A percentile compares a stretch with the other conserved stretches of the same genome.
Evolutionary conservation across 2,888 invertebrate genomes (phyloP).

Genomic region (Zygaena filipendulae): DNA sequence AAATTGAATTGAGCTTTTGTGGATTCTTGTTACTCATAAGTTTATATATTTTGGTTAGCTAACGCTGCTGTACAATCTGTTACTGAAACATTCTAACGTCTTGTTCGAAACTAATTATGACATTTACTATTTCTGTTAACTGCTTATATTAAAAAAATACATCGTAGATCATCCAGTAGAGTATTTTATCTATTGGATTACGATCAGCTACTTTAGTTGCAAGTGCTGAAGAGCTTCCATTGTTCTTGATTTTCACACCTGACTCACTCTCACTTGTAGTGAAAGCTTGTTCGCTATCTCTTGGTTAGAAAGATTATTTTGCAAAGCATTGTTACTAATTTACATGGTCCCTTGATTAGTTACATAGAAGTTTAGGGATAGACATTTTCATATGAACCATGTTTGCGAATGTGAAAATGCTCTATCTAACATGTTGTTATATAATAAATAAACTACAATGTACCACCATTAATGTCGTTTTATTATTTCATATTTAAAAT

Average conservation of each 20-base stretch:
- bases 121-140: too few species aligned
- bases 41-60: constrained; percentile 28
- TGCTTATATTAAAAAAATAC: too few species aligned
- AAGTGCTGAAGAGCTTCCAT: constrained; percentile 15
- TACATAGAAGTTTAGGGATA: constrained; percentile 64
- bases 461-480: constrained; percentile 68
- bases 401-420: constrained; percentile 58
- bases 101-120: too few species aligned
- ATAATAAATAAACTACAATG: constrained; percentile 75
- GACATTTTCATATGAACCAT: constrained; percentile 57
- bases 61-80: constrained; percentile 27
- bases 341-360: constrained; percentile 54
- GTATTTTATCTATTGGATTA: constrained; percentile 15
- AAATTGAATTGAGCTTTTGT: constrained; percentile 63
- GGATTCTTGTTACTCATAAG: constrained; percentile 45
- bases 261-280: constrained; percentile 29
- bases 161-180: constrained; percentile 14
- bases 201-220: too few species aligned
- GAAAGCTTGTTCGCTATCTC: constrained; percentile 46
- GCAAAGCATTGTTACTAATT: constrained; percentile 56
- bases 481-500: too few species aligned
- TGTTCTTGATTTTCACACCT: constrained; percentile 8
- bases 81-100: too few species aligned
- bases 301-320: constrained; percentile 31
- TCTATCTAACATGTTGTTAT: constrained; percentile 71